Evolutionary conservation across 1,140 invertebrate species (phyloP), one percentile per base, ranked within the genome.

Genomic region (Drosophila albomicans): DNA sequence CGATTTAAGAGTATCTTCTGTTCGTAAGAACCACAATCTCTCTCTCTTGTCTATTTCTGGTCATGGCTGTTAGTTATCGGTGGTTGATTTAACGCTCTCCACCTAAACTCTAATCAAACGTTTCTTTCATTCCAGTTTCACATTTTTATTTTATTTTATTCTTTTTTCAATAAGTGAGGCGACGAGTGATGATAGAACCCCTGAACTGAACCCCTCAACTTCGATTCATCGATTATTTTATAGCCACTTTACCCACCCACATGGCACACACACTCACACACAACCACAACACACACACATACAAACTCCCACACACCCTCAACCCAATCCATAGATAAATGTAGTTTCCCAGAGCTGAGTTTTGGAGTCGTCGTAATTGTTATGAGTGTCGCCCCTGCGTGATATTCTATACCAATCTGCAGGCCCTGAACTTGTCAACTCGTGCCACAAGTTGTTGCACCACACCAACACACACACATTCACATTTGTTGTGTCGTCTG

Each of bases 361-460:
- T 4, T 25, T 43, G 11, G 8, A 38, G 35, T 43, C 41, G 41
- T 20, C 49, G 58, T 71, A 71, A 75, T 75, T 75, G 68, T 75
- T 75, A 75, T 75, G 68, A 65, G 16, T 71, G 61, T 75, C 35
- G 30, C n/a, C 6, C 56, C 41, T 43, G 35, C 20, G 35, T 59
- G 46, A 51, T 38, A 35, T 25, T 49, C 61, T 64, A 46, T 16
- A 57, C 30, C 43, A 57, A 20, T n/a, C 30, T 45, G 51, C 48
- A 41, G 59, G 20, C 59, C 25, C 38, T 46, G 28, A 66, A 86
- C 82, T 87, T 87, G 84, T 82, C 82, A 75, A 54, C 78, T 82
- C 69, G 85, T 79, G 82, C 84, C 82, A 87, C 82, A 86, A 86
- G 79, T 86, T 87, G 82, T 82, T 87, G 61, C 59, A 72, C 49